A percentile compares a stretch with the other conserved stretches of the same genome.
phyloP scores from a whole-genome alignment of 37 sponge, comb jelly and placozoan species.

The Diacarnus erythraeanus region DNA sequence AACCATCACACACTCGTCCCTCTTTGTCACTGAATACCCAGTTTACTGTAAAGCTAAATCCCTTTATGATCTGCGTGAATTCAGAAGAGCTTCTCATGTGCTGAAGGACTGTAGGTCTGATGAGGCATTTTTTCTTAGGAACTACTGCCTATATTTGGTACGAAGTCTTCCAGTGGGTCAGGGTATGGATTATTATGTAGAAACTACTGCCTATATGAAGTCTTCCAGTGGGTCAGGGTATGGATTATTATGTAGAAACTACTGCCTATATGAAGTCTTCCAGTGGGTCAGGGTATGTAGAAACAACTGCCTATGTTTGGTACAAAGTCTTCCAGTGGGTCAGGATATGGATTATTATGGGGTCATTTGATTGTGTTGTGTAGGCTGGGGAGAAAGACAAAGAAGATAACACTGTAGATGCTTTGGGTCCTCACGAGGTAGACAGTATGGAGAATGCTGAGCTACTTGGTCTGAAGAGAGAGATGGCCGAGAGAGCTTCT shows the following conservation, averaged over 20 bases:
- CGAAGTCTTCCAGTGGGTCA: neutral
- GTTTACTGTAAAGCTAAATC: constrained; percentile 48
- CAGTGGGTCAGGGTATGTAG: neutral
- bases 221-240: neutral
- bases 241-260: constrained; percentile 33
- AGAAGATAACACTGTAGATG: constrained; percentile 71
- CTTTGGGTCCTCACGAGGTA: constrained; percentile 50
- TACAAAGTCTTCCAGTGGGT: constrained; percentile 1
- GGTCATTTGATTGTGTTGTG: neutral
- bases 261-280: constrained; percentile 40
- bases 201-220: constrained; percentile 58
- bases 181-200: constrained; percentile 1
- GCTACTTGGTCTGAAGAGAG: constrained; percentile 39
- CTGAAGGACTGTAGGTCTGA: constrained; percentile 53
- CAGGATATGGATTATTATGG: neutral
- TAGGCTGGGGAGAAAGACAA: constrained; percentile 83
- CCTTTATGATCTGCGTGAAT: constrained; percentile 69
- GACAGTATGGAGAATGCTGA: constrained; percentile 45
- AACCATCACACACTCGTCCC: constrained; percentile 9
- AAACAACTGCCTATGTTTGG: constrained; percentile 66
- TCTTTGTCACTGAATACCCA: constrained; percentile 24
- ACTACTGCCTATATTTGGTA: constrained; percentile 70
- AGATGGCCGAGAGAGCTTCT: constrained; percentile 36
- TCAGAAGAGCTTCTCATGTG: constrained; percentile 54
- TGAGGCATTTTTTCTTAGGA: constrained; percentile 67